A percentile compares a stretch with the other conserved stretches of the same genome.
phyloP scores from a whole-genome alignment of 2,113 vertebrate genomes.

The Pagrus major region DNA sequence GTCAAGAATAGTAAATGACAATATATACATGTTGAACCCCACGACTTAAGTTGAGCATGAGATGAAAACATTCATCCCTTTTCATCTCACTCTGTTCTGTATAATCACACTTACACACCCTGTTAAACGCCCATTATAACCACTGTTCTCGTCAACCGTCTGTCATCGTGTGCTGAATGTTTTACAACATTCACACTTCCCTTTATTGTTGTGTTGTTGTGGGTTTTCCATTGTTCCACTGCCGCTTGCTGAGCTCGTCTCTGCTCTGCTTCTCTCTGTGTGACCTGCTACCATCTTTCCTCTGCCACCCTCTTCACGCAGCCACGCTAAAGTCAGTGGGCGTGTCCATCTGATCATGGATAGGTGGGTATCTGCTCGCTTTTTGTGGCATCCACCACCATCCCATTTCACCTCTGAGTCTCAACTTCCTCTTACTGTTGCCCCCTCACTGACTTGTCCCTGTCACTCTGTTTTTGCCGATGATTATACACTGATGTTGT shows the following conservation, averaged over 20 bases:
- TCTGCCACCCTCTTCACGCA: slow-evolving; percentile 84
- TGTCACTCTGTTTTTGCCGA: slow-evolving; percentile 5
- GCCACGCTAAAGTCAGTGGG: slow-evolving; percentile 98
- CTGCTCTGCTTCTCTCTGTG: slow-evolving; percentile 59
- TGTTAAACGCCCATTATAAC: slow-evolving; percentile 12
- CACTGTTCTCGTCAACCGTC: not conserved
- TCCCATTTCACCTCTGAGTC: slow-evolving; percentile 41
- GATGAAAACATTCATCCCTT: slow-evolving; percentile 12
- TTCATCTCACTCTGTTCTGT: slow-evolving; percentile 6
- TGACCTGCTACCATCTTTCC: slow-evolving; percentile 63
- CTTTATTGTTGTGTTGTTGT: slow-evolving; percentile 3
- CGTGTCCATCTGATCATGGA: slow-evolving; percentile 99
- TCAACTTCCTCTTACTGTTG: slow-evolving; percentile 32
- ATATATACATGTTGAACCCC: not conserved
- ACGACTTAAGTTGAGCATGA: not conserved
- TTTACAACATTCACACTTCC: not conserved
- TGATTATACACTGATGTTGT: slow-evolving; percentile 17
- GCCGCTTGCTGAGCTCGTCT: slow-evolving; percentile 36
- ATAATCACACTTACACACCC: not conserved
- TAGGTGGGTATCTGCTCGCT: slow-evolving; percentile 95
- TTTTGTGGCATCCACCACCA: slow-evolving; percentile 80
- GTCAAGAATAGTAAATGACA: not conserved
- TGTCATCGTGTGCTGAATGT: not conserved
- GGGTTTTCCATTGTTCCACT: slow-evolving; percentile 17
- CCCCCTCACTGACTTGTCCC: not conserved